Evolutionary conservation across 2,888 invertebrate species (phyloP).

Genomic region (Pyrrhosoma nymphula): DNA sequence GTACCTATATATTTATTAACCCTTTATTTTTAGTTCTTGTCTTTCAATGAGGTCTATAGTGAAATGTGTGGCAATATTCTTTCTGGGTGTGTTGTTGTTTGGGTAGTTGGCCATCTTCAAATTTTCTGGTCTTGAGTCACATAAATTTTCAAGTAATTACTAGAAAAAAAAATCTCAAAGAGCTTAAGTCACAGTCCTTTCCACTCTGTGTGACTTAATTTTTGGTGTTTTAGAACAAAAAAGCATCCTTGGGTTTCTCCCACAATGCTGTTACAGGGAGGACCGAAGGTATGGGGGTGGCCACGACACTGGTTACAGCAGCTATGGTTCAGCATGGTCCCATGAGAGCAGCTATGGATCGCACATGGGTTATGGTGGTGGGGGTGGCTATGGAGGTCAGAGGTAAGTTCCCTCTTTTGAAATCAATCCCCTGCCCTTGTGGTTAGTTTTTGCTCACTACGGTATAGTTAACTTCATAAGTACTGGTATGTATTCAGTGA

Average conservation of each 20-base stretch:
- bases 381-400: conserved; percentile 66
- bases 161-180: not conserved
- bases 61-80: not conserved
- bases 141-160: not conserved
- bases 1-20: too few relatives aligned
- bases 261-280: conserved; percentile 61
- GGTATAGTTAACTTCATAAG: too few relatives aligned
- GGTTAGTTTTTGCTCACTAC: not conserved
- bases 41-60: too few relatives aligned
- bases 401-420: conserved; percentile 36
- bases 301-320: conserved; percentile 64
- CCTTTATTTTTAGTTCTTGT: too few relatives aligned
- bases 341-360: conserved; percentile 64
- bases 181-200: not conserved
- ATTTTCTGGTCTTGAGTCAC: not conserved
- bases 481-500: too few relatives aligned
- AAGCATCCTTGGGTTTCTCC: conserved; percentile 62
- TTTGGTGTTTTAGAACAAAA: conserved; percentile 19
- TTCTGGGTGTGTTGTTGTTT: not conserved
- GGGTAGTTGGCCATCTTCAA: not conserved
- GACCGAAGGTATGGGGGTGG: conserved; percentile 66
- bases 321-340: conserved; percentile 66
- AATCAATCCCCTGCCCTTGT: not conserved
- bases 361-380: conserved; percentile 66
- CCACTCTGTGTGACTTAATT: not conserved